Evolutionary conservation across 2,797 vertebrate genomes (phyloP).

Genomic region (Tamandua tetradactyla): DNA sequence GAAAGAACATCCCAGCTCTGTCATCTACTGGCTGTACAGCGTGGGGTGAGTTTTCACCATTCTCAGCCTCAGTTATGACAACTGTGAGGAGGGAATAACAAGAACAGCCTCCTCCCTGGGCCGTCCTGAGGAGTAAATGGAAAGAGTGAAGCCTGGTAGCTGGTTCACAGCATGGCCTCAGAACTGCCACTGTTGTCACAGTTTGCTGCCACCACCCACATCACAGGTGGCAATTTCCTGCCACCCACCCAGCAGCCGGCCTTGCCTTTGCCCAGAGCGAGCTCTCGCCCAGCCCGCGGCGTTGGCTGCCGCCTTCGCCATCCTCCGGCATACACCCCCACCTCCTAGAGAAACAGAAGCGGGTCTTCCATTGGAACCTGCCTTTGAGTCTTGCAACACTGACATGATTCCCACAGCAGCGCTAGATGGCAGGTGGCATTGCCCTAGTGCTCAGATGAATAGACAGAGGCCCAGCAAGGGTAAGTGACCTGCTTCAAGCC

Average conservation of each 20-base stretch:
- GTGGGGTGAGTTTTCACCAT: too few species aligned
- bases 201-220: background rate
- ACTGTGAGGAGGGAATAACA: too few species aligned
- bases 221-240: background rate
- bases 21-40: background rate
- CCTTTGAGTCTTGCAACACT: background rate
- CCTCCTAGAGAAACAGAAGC: background rate
- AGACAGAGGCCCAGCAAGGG: too few species aligned
- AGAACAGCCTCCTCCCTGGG: rapidly evolving
- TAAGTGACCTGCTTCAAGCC: background rate
- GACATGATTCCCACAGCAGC: background rate
- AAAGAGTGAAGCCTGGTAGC: rapidly evolving
- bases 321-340: background rate
- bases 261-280: background rate
- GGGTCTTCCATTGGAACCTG: too few species aligned
- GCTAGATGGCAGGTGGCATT: background rate
- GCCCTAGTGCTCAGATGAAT: too few species aligned
- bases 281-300: background rate
- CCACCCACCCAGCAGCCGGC: background rate
- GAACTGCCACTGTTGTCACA: too few species aligned
- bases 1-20: too few species aligned
- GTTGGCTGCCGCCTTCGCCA: background rate
- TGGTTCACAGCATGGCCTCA: background rate
- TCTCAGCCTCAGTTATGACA: background rate
- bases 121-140: background rate